A percentile compares a stretch with the other conserved stretches of the same genome.
Conservation (phyloP, 2,888 invertebrate species). For the Phaonia tiefii region DNA sequence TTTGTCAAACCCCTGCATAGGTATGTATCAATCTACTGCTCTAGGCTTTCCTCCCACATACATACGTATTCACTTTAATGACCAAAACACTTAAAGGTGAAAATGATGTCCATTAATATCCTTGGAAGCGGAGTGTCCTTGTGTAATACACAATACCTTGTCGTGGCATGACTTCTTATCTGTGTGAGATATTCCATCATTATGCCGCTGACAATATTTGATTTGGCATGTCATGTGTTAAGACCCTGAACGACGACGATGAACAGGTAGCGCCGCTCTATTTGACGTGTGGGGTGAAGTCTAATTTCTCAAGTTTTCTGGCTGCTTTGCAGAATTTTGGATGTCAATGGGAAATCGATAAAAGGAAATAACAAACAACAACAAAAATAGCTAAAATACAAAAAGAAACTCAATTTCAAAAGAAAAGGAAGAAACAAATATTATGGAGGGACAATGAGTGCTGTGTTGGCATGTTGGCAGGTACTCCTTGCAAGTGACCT, state of each 20-base stretch:
- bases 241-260: not conserved
- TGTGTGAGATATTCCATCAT: slow-evolving; percentile 8
- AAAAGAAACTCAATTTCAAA: not conserved
- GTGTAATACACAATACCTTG: not conserved
- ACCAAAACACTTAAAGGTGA: no score
- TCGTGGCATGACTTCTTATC: not conserved
- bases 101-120: not conserved
- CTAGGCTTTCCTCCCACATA: no score
- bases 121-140: not conserved
- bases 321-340: not conserved
- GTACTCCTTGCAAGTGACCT: slow-evolving; percentile 45
- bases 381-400: slow-evolving; percentile 20
- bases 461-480: slow-evolving; percentile 49
- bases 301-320: slow-evolving; percentile 26
- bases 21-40: no score
- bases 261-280: no score
- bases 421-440: slow-evolving; percentile 17
- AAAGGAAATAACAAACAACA: slow-evolving; percentile 19
- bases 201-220: slow-evolving; percentile 9
- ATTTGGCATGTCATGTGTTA: slow-evolving; percentile 20
- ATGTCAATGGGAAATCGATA: slow-evolving; percentile 49
- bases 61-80: no score
- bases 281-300: not conserved
- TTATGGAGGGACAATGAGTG: not conserved
- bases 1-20: no score